These are phyloP conservation scores for Drosophila subobscura DNA, from an alignment of 1,140 invertebrate species.

Conservation along the genomic window DNA sequence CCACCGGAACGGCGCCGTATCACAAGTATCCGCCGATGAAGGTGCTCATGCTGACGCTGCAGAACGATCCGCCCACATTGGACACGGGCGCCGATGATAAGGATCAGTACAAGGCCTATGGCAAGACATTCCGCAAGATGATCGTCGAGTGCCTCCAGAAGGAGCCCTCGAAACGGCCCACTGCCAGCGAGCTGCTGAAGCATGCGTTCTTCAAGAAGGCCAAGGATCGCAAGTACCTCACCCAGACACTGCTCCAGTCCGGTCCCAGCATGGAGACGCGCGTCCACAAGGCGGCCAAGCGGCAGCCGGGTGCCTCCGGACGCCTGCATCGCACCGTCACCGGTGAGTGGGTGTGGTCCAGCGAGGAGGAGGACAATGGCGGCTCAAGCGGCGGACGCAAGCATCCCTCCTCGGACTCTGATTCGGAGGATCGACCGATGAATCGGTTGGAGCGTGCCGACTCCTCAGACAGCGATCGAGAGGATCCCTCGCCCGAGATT, in stretches of 20 bases:
- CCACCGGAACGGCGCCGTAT: constrained; percentile 98
- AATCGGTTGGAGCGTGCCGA: constrained; percentile 85
- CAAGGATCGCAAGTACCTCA: constrained; percentile 97
- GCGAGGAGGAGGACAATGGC: constrained; percentile 86
- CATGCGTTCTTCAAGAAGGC: constrained; percentile 99
- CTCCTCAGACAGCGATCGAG: constrained; percentile 85
- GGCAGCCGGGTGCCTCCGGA: constrained; percentile 95
- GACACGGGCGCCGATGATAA: constrained; percentile 97
- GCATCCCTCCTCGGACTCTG: constrained; percentile 81
- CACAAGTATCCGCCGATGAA: constrained; percentile 99
- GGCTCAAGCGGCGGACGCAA: constrained; percentile 63
- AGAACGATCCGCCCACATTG: constrained; percentile 98
- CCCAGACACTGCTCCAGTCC: constrained; percentile 94
- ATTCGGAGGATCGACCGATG: constrained; percentile 85
- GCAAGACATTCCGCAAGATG: constrained; percentile 98
- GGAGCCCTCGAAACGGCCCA: constrained; percentile 96
- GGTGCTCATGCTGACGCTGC: constrained; percentile 98
- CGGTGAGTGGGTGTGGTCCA: constrained; percentile 99
- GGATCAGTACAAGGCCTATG: constrained; percentile 98
- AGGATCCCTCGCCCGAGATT: constrained; percentile 74
- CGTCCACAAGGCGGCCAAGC: constrained; percentile 93
- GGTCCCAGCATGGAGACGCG: constrained; percentile 94
- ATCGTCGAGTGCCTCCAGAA: constrained; percentile 97
- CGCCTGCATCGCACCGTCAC: constrained; percentile 96
- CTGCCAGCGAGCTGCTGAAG: constrained; percentile 98